Evolutionary conservation across 1,140 invertebrate species (phyloP), one percentile per base, ranked within the genome.

Genomic region (Bemisia tabaci): DNA sequence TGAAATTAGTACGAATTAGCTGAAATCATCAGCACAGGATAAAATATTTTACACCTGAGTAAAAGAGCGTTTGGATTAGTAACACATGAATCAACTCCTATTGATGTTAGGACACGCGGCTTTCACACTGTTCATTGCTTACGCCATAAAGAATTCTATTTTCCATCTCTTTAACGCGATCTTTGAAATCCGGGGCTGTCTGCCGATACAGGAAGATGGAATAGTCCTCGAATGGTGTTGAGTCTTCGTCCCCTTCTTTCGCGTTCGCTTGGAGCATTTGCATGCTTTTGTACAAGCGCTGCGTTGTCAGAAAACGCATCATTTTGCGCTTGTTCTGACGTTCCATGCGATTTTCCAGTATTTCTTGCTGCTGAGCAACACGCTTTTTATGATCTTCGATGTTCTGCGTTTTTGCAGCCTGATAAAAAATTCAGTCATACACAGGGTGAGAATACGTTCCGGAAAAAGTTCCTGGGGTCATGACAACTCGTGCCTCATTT

Each of bases 111-210:
- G n/a, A n/a, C n/a, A n/a, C n/a, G n/a, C n/a, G n/a, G n/a, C n/a
- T n/a, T n/a, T n/a, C n/a, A n/a, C n/a, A n/a, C n/a, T n/a, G n/a
- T n/a, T n/a, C n/a, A n/a, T 58, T 2, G 77, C 86, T 88, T 88
- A 88, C 87, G 75, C 85, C 85, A 75, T 86, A 83, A 63, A 88
- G 80, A 68, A 86, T 81, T 80, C 89, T 88, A 77, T 83, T 81
- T 76, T 91, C 89, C 72, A 91, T 78, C 72, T 86, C 82, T 83
- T 87, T 89, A 63, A 89, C 85, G 68, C 88, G 80, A 77, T 89
- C 86, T 77, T 88, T 83, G 75, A 90, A 89, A 75, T 87, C 81
- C 1, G 85, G 84, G 2, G 86, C 86, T 48, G 83, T 87, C 79
- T 87, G 85, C 48, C 86, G 80, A 76, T 89, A 89, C 48, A 88